Base-by-base conservation (phyloP, 2,888 invertebrate genomes). In the Melanostoma mellinum region DNA sequence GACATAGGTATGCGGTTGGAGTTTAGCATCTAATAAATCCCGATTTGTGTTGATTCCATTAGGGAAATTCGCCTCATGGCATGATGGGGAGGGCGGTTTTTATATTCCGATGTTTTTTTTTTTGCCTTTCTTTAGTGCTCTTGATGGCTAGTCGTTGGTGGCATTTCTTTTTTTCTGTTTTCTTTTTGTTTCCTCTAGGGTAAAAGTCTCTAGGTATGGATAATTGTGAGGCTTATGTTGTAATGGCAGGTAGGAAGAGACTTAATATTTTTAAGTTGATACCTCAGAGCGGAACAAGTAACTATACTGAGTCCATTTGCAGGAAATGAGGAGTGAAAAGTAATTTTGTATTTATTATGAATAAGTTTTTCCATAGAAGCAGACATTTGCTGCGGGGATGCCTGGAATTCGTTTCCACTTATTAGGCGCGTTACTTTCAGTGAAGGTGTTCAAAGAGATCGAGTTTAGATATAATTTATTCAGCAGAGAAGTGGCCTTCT, bases 11-110 rank as follows among this genome's bases (percentile, higher is more conserved):
- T 72, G 53, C 42, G 33, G 50, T 20, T 46, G 40, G 60, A 74
- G 74, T 61, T 65, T 67, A 56, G 44, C 74, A 61, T 79, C 65
- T 79, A 75, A 84, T 84, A 78, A 84, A 74, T 79, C 67, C 79
- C 60, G 84, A 84, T 79, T 79, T 71, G 79, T 71, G 79, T 84
- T 84, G 79, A 84, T 84, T 69, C 79, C 79, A 84, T 84, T 79
- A 84, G 20, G 71, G 75, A 78, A 75, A 84, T 79, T 84, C 78
- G 56, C 56, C 50, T 63, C 2, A 20, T 20, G 36, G 46, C 10
- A 60, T 76, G 60, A 36, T 72, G 68, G 68, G 40, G 53, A 36
- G 35, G 60, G 38, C 50, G 20, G 2, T 32, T 42, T 8, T 33
- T 9, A 9, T 46, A 33, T 40, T 33, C 33, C 48, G 50, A 30